Base-by-base conservation (phyloP, 2,113 vertebrate genomes). In the Ovibos moschatus region DNA sequence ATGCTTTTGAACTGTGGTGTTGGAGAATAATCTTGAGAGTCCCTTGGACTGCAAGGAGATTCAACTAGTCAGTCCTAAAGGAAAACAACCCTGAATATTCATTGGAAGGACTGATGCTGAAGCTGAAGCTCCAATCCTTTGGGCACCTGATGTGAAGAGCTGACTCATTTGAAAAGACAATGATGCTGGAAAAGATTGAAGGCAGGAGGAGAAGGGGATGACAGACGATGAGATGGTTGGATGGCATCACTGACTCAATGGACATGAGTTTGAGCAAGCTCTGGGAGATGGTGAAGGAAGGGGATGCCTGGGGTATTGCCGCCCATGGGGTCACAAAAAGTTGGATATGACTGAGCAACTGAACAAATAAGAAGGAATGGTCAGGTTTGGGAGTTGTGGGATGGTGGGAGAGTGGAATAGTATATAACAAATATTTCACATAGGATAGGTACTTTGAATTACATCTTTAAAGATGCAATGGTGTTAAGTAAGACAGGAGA, bases 381-480 rank as follows among this genome's bases (percentile, higher is more conserved):
- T 57, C 33, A 58, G 21, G 23, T 28, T 40, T 81, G 9, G n/a
- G 33, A 27, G 13, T 45, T 21, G 17, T 5, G 5, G 19, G 30
- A 6, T 17, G 36, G 27, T 43, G 2, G 14, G 14, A 4, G 12
- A 53, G 12, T 40, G 2, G 3, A 67, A 0, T 21, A 17, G 4
- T 27, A 6, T 25, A 25, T 50, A 53, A 17, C n/a, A 85, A 79
- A 84, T 23, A 8, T 11, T 47, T 51, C 9, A 16, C 33, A 9
- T 12, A 81, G 50, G 40, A 84, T 51, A 57, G 57, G 5, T 36
- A 51, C 17, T 27, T 62, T 53, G 43, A 85, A 45, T 3, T 25
- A 36, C 33, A 19, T 82, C 43, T 78, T 78, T 7, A 40, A 21
- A n/a, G n/a, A 47, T 16, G 28, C 57, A 62, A 9, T 7, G 2